Evolutionary conservation across 1,140 invertebrate genomes (phyloP).

Genomic region (Leptonema lineaticorne): DNA sequence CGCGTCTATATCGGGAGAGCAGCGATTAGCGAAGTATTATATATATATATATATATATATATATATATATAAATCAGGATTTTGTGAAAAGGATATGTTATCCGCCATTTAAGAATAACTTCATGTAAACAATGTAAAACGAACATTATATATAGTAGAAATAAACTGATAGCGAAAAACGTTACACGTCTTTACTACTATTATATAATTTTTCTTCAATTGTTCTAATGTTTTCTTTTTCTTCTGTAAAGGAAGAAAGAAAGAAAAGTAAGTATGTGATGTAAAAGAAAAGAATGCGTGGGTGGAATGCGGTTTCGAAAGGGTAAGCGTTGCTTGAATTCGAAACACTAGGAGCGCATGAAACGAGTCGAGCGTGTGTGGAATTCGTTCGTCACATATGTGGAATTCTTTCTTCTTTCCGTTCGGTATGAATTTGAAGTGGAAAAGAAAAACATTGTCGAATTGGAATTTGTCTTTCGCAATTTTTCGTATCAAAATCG

Average conservation of each 20-base stretch:
- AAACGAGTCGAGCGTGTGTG: neutral
- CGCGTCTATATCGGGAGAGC: conserved; percentile 49
- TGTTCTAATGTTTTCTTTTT: neutral
- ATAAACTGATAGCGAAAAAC: neutral
- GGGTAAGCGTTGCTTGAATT: conserved; percentile 42
- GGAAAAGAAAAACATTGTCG: too few species aligned
- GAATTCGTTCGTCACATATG: neutral
- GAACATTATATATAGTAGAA: neutral
- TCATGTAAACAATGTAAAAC: neutral
- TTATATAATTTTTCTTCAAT: neutral
- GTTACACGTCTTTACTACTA: neutral
- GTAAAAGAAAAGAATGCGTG: conserved; percentile 28
- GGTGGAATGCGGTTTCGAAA: conserved; percentile 39
- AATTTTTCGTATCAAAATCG: too few species aligned
- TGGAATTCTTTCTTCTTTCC: conserved; percentile 7
- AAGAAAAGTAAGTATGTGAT: conserved; percentile 29
- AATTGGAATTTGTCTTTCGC: too few species aligned
- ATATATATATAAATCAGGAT: neutral
- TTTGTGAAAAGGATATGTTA: neutral
- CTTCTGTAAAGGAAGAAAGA: neutral
- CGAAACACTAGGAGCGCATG: conserved; percentile 32
- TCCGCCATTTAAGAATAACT: neutral
- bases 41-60: neutral
- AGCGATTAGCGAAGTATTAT: conserved; percentile 36
- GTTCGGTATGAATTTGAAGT: too few species aligned